Conservation (phyloP, 2,888 invertebrate genomes). For the Drosophila paucipuncta region DNA sequence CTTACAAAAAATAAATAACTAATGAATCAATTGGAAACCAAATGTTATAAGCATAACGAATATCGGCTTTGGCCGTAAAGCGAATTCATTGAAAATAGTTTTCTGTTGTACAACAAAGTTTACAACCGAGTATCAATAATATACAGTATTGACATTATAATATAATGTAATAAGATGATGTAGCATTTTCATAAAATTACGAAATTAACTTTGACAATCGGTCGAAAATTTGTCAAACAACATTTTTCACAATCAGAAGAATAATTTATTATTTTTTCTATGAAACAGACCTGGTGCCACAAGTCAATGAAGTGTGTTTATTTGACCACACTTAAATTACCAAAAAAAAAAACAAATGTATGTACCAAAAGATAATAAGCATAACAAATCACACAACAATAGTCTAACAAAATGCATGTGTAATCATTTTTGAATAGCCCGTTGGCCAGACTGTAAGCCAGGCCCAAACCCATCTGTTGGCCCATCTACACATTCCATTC, state of each 20-base stretch:
- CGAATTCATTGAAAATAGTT: not conserved
- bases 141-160: not conserved
- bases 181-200: not conserved
- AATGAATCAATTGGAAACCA: no score
- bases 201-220: not conserved
- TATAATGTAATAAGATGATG: not conserved
- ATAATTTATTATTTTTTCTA: not conserved
- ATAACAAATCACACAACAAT: not conserved
- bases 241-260: not conserved
- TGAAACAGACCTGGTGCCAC: not conserved
- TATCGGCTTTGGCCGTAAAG: not conserved
- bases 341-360: not conserved
- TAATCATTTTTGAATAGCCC: conserved; percentile 20
- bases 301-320: not conserved
- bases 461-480: conserved; percentile 22
- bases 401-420: conserved; percentile 1
- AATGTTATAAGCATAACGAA: not conserved
- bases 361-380: not conserved
- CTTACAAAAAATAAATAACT: no score
- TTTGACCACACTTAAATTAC: not conserved
- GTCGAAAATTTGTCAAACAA: not conserved
- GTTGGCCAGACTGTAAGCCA: conserved; percentile 1
- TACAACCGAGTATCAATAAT: not conserved
- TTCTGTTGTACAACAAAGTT: not conserved
- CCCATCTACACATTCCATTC: conserved; percentile 46